Conservation (phyloP, 2,888 invertebrate species). For the Plagodis dolabraria region DNA sequence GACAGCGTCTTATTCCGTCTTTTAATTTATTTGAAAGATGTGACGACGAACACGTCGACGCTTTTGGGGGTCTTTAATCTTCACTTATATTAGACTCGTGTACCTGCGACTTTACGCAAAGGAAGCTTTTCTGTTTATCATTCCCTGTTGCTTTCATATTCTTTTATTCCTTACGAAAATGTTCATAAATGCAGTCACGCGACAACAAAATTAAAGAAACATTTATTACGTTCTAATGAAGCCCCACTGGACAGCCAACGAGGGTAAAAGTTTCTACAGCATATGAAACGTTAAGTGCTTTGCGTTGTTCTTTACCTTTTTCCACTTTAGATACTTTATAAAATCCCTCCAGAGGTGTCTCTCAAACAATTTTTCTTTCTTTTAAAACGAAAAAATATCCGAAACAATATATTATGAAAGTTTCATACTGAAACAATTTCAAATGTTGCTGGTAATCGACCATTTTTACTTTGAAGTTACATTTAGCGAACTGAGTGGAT, state of each 20-base stretch:
- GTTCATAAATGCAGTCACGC: slow-evolving; percentile 19
- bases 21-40: slow-evolving; percentile 65
- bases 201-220: slow-evolving; percentile 24
- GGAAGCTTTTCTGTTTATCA: slow-evolving; percentile 19
- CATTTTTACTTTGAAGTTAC: slow-evolving; percentile 20
- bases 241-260: slow-evolving; percentile 8
- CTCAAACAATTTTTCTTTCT: slow-evolving; percentile 2
- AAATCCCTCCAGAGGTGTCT: slow-evolving; percentile 12
- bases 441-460: slow-evolving; percentile 5
- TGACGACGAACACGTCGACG: slow-evolving; percentile 55
- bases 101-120: slow-evolving; percentile 34
- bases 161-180: slow-evolving; percentile 17
- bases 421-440: slow-evolving; percentile 11
- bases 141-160: slow-evolving; percentile 13
- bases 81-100: slow-evolving; percentile 53
- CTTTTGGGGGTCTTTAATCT: slow-evolving; percentile 61
- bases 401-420: slow-evolving; percentile 9
- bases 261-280: slow-evolving; percentile 20
- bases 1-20: slow-evolving; percentile 48
- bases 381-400: slow-evolving; percentile 4
- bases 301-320: slow-evolving; percentile 20
- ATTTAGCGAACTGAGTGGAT: slow-evolving; percentile 34
- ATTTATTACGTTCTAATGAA: slow-evolving; percentile 20
- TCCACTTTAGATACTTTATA: slow-evolving; percentile 18
- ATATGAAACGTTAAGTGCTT: slow-evolving; percentile 19